phyloP scores from a whole-genome alignment of 2,888 invertebrate species.

The Uloborus plumipes region DNA sequence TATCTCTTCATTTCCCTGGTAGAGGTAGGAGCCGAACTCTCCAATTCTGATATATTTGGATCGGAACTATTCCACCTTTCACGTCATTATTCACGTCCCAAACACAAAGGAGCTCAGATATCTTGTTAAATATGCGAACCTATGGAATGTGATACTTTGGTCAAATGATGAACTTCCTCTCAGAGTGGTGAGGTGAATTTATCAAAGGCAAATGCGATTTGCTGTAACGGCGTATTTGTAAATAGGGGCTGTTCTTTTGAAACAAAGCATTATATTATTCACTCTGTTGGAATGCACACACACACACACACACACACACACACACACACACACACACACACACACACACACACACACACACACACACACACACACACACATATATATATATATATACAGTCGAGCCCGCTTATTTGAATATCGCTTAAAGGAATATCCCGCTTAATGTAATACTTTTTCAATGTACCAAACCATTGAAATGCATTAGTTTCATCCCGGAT shows the following conservation, averaged over 20 bases:
- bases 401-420: too few species aligned
- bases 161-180: too few species aligned
- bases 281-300: not conserved
- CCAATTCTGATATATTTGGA: conserved; percentile 31
- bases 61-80: conserved; percentile 28
- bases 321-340: not conserved
- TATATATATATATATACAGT: conserved; percentile 2
- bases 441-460: too few species aligned
- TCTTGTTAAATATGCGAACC: conserved; percentile 17
- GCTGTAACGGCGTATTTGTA: too few species aligned
- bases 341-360: not conserved
- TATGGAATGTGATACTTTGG: not conserved
- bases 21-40: conserved; percentile 6
- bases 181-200: too few species aligned
- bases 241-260: too few species aligned
- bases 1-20: too few species aligned
- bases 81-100: conserved; percentile 28
- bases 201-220: too few species aligned
- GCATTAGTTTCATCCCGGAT: too few species aligned
- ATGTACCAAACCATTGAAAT: too few species aligned
- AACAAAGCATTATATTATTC: too few species aligned
- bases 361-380: not conserved
- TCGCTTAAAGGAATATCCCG: too few species aligned
- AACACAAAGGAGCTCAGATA: conserved; percentile 6
- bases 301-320: not conserved